These are phyloP conservation scores for Batillaria attramentaria DNA, from an alignment of 1,140 invertebrate species.

Conservation along the genomic window DNA sequence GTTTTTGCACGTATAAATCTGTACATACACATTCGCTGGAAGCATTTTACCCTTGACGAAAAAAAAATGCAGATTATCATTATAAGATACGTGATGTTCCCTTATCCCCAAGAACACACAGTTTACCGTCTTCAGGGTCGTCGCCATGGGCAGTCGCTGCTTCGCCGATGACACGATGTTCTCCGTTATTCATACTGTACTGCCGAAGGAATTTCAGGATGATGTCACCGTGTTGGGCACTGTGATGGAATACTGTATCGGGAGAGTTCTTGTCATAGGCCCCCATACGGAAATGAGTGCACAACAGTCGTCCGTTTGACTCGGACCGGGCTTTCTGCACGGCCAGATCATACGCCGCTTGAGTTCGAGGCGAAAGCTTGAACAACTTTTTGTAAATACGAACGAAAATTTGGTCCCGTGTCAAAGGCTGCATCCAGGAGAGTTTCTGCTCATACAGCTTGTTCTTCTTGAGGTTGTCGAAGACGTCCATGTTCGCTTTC, in stretches of 20 bases:
- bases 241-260: neutral
- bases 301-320: constrained; percentile 22
- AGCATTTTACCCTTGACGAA: too few species aligned
- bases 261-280: constrained; percentile 11
- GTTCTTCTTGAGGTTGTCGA: constrained; percentile 18
- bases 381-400: constrained; percentile 27
- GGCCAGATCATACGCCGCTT: constrained; percentile 10
- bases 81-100: too few species aligned
- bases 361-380: constrained; percentile 2
- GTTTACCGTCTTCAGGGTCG: too few species aligned
- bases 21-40: too few species aligned
- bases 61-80: too few species aligned
- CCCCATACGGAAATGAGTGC: constrained; percentile 36
- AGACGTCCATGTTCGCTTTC: constrained; percentile 31
- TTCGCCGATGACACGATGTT: neutral
- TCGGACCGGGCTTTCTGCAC: neutral
- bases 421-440: constrained; percentile 22
- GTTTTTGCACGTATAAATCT: too few species aligned
- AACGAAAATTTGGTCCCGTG: constrained; percentile 6
- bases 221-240: neutral
- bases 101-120: too few species aligned
- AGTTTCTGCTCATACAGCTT: constrained; percentile 14
- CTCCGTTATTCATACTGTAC: neutral
- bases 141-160: too few species aligned
- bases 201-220: constrained; percentile 38